These are phyloP conservation scores for Bufotes viridis DNA, from an alignment of 2,797 vertebrate genomes.

Conservation along the genomic window DNA sequence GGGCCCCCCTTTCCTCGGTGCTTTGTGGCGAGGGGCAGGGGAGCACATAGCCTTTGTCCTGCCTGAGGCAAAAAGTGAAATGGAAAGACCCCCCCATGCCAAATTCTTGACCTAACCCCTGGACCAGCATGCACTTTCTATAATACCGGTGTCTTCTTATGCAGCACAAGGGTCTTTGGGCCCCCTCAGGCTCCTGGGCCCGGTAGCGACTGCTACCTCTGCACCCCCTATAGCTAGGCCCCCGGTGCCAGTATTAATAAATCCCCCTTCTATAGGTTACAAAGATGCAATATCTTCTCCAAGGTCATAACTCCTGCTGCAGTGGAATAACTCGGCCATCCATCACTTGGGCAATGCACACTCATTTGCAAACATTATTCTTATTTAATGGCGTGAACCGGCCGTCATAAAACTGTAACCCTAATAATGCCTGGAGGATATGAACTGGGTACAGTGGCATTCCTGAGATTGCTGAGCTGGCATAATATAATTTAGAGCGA, in stretches of 20 bases:
- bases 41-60: too few relatives aligned
- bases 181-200: too few relatives aligned
- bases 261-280: neutral
- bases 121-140: too few relatives aligned
- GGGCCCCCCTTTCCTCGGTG: too few relatives aligned
- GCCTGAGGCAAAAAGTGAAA: too few relatives aligned
- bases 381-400: neutral
- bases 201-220: too few relatives aligned
- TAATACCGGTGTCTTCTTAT: too few relatives aligned
- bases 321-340: neutral
- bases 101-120: too few relatives aligned
- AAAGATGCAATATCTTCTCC: neutral
- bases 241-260: neutral
- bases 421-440: neutral
- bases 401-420: neutral
- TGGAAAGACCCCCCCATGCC: too few relatives aligned
- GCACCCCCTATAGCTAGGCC: too few relatives aligned
- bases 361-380: neutral
- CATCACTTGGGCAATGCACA: neutral
- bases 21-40: too few relatives aligned
- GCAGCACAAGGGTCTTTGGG: too few relatives aligned
- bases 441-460: constrained; percentile 17
- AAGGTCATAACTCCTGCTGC: neutral
- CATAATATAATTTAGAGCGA: neutral
- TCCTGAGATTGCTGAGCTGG: constrained; percentile 18